These are phyloP conservation scores for Capitulum mitella DNA, from an alignment of 2,888 invertebrate species.

Conservation along the genomic window DNA sequence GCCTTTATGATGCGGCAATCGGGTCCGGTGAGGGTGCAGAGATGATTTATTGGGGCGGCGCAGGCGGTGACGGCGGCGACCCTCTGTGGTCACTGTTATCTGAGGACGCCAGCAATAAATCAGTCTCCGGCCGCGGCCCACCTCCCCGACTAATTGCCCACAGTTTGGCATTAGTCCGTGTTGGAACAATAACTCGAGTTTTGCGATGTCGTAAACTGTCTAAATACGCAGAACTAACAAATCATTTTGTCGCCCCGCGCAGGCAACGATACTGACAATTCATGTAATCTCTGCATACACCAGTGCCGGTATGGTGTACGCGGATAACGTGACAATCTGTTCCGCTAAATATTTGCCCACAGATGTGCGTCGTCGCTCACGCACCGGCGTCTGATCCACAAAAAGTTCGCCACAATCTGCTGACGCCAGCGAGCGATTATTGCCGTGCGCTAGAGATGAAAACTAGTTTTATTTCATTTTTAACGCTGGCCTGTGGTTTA, in stretches of 20 bases:
- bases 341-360: neutral
- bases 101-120: neutral
- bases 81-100: neutral
- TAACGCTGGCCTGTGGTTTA: too few relatives aligned
- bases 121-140: neutral
- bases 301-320: neutral
- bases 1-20: constrained; percentile 17
- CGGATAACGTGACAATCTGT: neutral
- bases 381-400: too few relatives aligned
- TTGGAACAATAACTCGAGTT: neutral
- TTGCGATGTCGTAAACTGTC: neutral
- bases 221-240: constrained; percentile 17
- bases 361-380: too few relatives aligned
- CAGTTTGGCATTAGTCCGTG: neutral
- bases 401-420: too few relatives aligned
- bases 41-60: neutral
- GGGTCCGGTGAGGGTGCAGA: neutral
- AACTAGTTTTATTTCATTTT: too few relatives aligned
- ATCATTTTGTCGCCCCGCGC: constrained; percentile 3
- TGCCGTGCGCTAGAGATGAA: too few relatives aligned
- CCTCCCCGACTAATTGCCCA: neutral
- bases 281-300: neutral
- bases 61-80: neutral
- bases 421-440: too few relatives aligned
- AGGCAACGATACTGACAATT: neutral